Percentiles rank a stretch among this genome's conserved stretches.
phyloP scores from a whole-genome alignment of 2,888 invertebrate species.

The Elegia similella region DNA sequence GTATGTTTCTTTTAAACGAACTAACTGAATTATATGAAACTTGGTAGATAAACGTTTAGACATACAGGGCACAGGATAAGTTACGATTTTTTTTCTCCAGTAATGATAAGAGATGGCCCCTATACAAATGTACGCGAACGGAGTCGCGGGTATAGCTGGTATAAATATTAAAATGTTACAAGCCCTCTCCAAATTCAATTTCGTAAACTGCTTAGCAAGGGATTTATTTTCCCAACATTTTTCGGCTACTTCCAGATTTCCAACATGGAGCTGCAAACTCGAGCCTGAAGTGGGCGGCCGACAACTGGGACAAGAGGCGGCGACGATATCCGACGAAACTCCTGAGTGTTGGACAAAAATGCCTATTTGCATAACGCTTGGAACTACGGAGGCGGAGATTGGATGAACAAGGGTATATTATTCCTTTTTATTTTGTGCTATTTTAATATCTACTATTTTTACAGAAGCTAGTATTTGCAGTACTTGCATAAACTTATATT shows the following conservation, averaged over 20 bases:
- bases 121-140: no score
- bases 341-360: conserved; percentile 32
- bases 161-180: background rate
- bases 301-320: conserved; percentile 49
- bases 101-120: no score
- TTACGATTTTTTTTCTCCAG: no score
- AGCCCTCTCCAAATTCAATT: background rate
- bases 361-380: background rate
- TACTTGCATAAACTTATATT: no score
- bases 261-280: conserved; percentile 40
- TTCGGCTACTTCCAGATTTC: conserved; percentile 43
- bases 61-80: no score
- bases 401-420: background rate
- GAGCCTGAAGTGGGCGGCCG: conserved; percentile 37
- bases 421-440: background rate
- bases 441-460: background rate
- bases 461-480: background rate
- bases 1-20: no score
- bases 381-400: background rate
- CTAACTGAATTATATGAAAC: no score
- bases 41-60: no score
- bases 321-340: conserved; percentile 38
- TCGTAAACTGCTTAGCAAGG: conserved; percentile 16
- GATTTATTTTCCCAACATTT: conserved; percentile 36
- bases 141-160: no score